Percentiles rank a stretch among this genome's conserved stretches.
phyloP scores from a whole-genome alignment of 2,888 invertebrate species.

The Tuberolachnus salignus region DNA sequence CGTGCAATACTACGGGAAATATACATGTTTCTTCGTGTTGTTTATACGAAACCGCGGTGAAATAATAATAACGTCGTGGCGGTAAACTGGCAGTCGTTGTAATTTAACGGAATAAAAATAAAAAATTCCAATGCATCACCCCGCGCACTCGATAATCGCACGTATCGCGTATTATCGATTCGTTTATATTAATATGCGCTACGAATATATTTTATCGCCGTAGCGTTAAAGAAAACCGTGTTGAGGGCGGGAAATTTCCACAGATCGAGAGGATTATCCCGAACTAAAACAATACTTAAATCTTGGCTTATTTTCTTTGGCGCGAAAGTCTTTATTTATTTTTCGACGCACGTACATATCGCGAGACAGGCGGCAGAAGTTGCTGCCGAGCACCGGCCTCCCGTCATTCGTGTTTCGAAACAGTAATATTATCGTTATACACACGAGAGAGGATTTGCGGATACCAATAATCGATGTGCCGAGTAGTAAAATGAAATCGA shows the following conservation, averaged over 20 bases:
- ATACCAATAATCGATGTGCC: neutral
- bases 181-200: neutral
- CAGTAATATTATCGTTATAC: neutral
- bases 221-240: neutral
- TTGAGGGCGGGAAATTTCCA: neutral
- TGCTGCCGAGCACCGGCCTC: neutral
- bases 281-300: slow-evolving; percentile 2
- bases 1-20: no score
- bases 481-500: neutral
- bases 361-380: neutral
- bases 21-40: no score
- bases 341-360: slow-evolving; percentile 27
- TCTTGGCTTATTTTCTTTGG: neutral
- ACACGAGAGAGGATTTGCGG: neutral
- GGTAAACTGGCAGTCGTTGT: no score
- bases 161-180: neutral
- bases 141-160: neutral
- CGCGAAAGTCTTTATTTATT: neutral
- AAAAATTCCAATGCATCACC: neutral
- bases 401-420: neutral
- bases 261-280: neutral
- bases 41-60: no score
- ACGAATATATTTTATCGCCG: neutral
- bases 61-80: neutral
- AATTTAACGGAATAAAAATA: no score